phyloP scores from a whole-genome alignment of 2,888 invertebrate species.

The Cryptops parisi region DNA sequence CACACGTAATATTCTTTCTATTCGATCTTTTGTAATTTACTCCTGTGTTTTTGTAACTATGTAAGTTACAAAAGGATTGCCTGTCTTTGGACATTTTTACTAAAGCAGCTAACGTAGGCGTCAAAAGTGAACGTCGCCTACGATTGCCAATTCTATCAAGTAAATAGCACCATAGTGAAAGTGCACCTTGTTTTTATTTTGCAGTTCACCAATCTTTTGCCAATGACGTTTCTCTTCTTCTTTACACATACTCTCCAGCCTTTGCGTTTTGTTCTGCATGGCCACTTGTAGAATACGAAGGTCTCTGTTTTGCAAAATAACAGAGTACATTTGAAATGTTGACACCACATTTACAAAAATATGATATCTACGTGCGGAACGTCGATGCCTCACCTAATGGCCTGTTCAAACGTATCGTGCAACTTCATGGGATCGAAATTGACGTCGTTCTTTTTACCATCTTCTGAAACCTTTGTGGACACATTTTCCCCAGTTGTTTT shows the following conservation, averaged over 20 bases:
- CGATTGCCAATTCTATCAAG: no score
- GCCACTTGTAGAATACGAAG: conserved; percentile 60
- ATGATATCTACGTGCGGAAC: neutral
- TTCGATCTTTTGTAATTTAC: no score
- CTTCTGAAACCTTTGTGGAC: no score
- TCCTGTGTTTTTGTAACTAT: no score
- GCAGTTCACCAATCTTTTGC: conserved; percentile 61
- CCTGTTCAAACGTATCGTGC: conserved; percentile 82
- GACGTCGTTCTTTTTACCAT: conserved; percentile 43
- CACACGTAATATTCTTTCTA: no score
- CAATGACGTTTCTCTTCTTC: conserved; percentile 77
- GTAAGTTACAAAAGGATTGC: no score
- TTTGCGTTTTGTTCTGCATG: conserved; percentile 70
- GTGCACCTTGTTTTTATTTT: conserved; percentile 74
- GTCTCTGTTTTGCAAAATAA: no score
- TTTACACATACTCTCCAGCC: conserved; percentile 60
- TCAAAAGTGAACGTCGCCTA: no score
- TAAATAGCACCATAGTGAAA: no score
- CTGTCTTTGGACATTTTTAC: no score
- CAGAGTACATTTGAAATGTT: no score
- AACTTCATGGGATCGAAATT: conserved; percentile 74
- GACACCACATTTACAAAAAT: neutral
- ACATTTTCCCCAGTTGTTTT: conserved; percentile 61
- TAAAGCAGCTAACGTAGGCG: no score
- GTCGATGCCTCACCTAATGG: conserved; percentile 40